Evolutionary conservation across 2,113 vertebrate species (phyloP).

Genomic region (Ciconia boyciana): DNA sequence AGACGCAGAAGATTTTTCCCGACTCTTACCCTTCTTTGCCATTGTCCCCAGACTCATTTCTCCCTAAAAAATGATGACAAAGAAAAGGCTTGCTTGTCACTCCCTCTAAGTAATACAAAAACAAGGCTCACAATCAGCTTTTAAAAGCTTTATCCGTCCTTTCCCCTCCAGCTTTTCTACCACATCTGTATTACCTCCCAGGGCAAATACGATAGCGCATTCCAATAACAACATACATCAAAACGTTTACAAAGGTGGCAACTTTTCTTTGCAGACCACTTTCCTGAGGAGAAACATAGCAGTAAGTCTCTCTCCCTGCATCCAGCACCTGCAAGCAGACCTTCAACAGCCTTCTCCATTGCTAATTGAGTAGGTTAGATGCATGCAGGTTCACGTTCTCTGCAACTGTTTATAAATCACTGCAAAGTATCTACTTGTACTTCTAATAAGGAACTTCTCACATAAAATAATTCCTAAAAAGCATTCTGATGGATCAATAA

Average conservation of each 20-base stretch:
- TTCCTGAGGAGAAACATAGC: neutral
- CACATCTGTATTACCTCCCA: neutral
- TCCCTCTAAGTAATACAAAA: neutral
- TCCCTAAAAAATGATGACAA: neutral
- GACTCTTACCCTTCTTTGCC: no score
- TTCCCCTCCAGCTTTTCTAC: neutral
- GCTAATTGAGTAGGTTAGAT: no score
- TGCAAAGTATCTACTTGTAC: neutral
- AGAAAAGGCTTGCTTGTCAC: neutral
- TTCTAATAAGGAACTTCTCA: no score
- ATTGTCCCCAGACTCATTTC: neutral
- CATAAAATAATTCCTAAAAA: neutral
- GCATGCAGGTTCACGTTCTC: neutral
- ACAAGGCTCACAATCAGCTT: neutral
- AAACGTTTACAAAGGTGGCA: neutral
- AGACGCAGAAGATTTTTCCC: neutral
- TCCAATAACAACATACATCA: neutral
- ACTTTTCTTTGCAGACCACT: neutral
- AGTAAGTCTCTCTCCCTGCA: neutral
- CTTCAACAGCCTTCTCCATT: neutral
- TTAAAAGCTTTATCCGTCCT: neutral
- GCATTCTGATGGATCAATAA: neutral
- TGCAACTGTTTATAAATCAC: neutral
- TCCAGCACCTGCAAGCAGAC: neutral
- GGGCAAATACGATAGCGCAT: rapidly evolving